These are phyloP conservation scores for Capitulum mitella DNA, from an alignment of 2,888 invertebrate genomes.

Conservation along the genomic window DNA sequence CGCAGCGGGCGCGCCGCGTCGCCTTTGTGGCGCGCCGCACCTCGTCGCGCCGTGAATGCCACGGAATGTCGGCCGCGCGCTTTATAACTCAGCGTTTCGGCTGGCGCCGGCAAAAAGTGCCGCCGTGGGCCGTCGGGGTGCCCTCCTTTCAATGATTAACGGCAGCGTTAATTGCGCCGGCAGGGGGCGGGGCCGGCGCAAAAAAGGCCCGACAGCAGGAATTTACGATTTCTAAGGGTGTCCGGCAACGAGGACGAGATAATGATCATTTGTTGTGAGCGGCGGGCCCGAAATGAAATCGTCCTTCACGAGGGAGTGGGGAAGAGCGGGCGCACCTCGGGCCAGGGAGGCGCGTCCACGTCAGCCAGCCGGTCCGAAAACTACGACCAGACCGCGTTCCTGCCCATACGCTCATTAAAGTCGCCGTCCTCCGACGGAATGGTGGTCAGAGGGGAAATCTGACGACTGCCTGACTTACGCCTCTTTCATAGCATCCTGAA, in stretches of 20 bases:
- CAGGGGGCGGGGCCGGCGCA: background rate
- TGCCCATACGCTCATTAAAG: too few relatives aligned
- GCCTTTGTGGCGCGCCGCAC: slow-evolving; percentile 1
- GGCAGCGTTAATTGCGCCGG: background rate
- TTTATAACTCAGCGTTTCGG: background rate
- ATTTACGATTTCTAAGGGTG: slow-evolving; percentile 14
- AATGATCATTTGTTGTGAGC: slow-evolving; percentile 15
- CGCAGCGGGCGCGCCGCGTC: background rate
- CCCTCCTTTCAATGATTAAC: slow-evolving; percentile 14
- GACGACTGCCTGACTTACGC: too few relatives aligned
- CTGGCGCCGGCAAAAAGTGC: background rate
- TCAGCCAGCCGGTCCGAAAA: too few relatives aligned
- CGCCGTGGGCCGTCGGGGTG: background rate
- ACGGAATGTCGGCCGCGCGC: background rate
- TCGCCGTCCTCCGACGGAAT: too few relatives aligned
- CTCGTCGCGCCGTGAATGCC: background rate
- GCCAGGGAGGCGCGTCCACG: too few relatives aligned
- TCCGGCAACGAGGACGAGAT: background rate
- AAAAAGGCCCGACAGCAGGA: background rate
- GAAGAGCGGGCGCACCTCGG: too few relatives aligned
- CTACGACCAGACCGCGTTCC: too few relatives aligned
- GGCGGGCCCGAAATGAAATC: background rate
- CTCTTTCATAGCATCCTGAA: too few relatives aligned
- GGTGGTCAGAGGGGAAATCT: too few relatives aligned
- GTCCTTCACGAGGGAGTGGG: too few relatives aligned